Base-by-base conservation (phyloP, 2,113 vertebrate species). In the Chloropsis hardwickii region DNA sequence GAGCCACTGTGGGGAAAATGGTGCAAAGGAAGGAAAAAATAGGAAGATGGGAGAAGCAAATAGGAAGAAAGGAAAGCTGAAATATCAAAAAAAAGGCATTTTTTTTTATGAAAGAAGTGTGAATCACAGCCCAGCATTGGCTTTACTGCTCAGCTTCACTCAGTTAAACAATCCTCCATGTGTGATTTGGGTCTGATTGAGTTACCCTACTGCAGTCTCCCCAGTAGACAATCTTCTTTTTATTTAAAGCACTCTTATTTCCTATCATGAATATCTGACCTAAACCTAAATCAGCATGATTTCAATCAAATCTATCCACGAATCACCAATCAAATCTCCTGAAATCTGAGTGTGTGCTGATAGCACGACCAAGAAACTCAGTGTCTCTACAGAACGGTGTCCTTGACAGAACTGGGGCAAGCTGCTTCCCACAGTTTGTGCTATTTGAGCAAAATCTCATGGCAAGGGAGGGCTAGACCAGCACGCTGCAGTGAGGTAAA, bases 21-120 rank as follows among this genome's bases (percentile, higher is more conserved):
- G 15, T 91, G 40, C 24, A 78, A 91, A 87, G n/a, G n/a, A 78
- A 67, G 14, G 31, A 31, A 84, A 37, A 88, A 94, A 67, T 18
- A 81, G 14, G 35, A 86, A 86, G 31, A 51, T n/a, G 12, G 51
- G 84, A 86, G 72, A 81, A 91, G 86, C 33, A 88, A 92, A 83
- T 33, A 61, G 6, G 24, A 90, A 85, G 70, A 93, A 73, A 86
- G 29, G 14, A 85, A 90, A 90, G 50, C 22, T 21, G 73, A 81
- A 81, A 12, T 39, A 67, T 29, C 7, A 71, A 69, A 84, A 84
- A 79, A 81, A 86, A 83, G 7, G 4, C 35, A 64, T 61, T 76
- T 71, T 40, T 57, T 27, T 54, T 8, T 3, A 57, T 86, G 62
- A 71, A 83, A 69, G 6, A 21, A 71, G 4, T 31, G 24, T 79